Conservation (phyloP, 2,113 vertebrate species). For the Tiliqua scincoides region DNA sequence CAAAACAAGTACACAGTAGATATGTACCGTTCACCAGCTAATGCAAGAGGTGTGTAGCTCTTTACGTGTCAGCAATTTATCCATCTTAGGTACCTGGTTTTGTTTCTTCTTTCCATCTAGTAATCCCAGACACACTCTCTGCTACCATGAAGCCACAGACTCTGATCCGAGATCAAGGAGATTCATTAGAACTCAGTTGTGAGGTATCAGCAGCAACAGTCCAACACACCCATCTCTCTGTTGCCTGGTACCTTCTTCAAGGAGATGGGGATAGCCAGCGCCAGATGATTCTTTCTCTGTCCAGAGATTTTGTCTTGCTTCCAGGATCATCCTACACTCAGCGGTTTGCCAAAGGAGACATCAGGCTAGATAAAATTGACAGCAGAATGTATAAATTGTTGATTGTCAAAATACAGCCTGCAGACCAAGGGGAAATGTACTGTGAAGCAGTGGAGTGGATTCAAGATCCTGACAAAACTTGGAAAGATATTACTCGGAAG, state of each 20-base stretch:
- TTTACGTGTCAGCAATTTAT: not conserved
- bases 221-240: conserved; percentile 90
- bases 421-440: conserved; percentile 83
- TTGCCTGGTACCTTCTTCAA: conserved; percentile 81
- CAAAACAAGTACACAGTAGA: too few relatives aligned
- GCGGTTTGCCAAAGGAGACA: conserved; percentile 73
- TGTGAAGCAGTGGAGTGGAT: conserved; percentile 89
- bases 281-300: conserved; percentile 80
- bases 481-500: conserved; percentile 82
- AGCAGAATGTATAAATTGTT: conserved; percentile 77
- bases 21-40: too few relatives aligned
- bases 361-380: conserved; percentile 82
- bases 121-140: conserved; percentile 85
- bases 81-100: not conserved
- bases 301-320: conserved; percentile 80
- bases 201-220: conserved; percentile 82
- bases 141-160: conserved; percentile 68
- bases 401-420: conserved; percentile 66
- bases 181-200: conserved; percentile 79
- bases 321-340: conserved; percentile 77
- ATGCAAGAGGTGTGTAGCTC: not conserved
- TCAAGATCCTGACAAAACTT: conserved; percentile 86
- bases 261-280: not conserved
- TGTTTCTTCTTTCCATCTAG: conserved; percentile 65
- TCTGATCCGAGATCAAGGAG: conserved; percentile 73